Evolutionary conservation across 1,140 invertebrate genomes (phyloP), one percentile per base, ranked within the genome.

Genomic region (Philotrypesis tridentata): DNA sequence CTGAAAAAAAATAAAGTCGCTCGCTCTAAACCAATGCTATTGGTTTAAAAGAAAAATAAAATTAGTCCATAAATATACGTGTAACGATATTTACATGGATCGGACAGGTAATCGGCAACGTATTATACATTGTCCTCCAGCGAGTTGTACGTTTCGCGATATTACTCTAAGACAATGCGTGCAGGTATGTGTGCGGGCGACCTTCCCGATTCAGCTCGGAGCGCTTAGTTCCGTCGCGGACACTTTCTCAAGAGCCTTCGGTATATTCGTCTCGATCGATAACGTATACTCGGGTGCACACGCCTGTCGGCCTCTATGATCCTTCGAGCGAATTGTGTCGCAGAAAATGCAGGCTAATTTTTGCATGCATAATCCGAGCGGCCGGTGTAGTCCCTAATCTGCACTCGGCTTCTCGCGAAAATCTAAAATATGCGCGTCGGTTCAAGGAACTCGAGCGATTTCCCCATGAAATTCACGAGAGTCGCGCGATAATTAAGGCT

Each of bases 161-260:
- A n/a, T n/a, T n/a, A n/a, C n/a, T n/a, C n/a, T n/a, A n/a, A n/a
- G n/a, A n/a, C n/a, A n/a, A n/a, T n/a, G n/a, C n/a, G n/a, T n/a
- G n/a, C n/a, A n/a, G 21, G 27, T 29, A 60, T n/a, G 23, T 60
- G 21, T 4, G n/a, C 7, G n/a, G 61, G 55, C 68, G 68, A 61
- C 77, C 77, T 79, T 79, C 78, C 63, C 25, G 70, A 55, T 25
- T 60, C 37, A 72, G n/a, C 23, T n/a, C n/a, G n/a, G n/a, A n/a
- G 21, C 48, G 21, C 48, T 55, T 3, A 25, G 12, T 80, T 65
- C 55, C 67, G 17, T 73, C 55, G 33, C 70, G 31, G 55, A 80
- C 60, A 67, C 60, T 48, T 74, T 68, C 40, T 80, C 55, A 67
- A 74, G 14, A 43, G 60, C 27, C 14, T 68, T n/a, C n/a, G 29